Base-by-base conservation (phyloP, 2,888 invertebrate genomes). In the Masnerella sp. region DNA sequence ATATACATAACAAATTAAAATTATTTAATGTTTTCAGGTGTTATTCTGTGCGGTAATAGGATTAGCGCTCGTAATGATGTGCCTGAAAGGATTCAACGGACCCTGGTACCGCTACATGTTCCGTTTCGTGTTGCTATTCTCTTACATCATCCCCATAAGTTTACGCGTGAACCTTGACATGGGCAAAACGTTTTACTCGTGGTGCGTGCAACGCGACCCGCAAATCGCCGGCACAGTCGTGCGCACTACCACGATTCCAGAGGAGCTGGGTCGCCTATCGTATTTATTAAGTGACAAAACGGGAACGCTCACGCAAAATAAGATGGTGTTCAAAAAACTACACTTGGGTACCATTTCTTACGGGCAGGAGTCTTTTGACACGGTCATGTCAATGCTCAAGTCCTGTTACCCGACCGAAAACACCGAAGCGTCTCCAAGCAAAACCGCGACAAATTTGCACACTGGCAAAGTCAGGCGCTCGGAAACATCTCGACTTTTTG, bases 71-170 rank as follows among this genome's bases (percentile, higher is more conserved):
- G 93, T 98, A 11, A 96, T 99, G 94, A 98, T 99, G 90, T 93
- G 94, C 74, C 90, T 99, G 59, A 99, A 99, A 89, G 98, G 98
- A 5, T 98, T 98, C 88, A 93, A 92, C 69, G 98, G 98, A 0
- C 97, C 96, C 7, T 99, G 98, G 99, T 97, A 96, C 86, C 88
- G 95, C 81, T 99, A 99, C 88, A 92, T 98, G 90, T 97, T 99
- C 89, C 91, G 99, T 83, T 99, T 99, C 85, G 93, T 99, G 54
- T 90, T 99, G 38, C 91, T 99, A 12, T 99, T 99, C 89, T 99
- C 99, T 0, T 99, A 99, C 89, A 99, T 99, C 81, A 98, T 99
- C 84, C 99, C 99, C 11, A 97, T 99, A 80, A 98, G 98, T 89
- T 91, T 99, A 83, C 91, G 99, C 75, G 99, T 99, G 0, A 99